A percentile compares a stretch with the other conserved stretches of the same genome.
Conservation (phyloP, 2,113 vertebrate species). For the Callospermophilus lateralis region DNA sequence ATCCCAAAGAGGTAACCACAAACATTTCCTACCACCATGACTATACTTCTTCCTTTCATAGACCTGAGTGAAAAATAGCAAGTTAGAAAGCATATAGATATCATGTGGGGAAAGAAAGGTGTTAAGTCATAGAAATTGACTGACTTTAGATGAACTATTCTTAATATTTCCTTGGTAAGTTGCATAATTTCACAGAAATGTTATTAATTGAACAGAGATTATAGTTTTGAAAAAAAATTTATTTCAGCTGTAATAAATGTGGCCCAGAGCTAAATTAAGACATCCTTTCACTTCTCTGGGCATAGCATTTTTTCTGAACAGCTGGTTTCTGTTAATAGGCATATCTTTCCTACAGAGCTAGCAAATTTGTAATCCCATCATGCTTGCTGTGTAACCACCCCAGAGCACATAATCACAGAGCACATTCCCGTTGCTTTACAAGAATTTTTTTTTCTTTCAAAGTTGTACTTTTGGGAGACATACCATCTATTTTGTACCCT, state of each 20-base stretch:
- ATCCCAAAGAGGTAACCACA: background rate
- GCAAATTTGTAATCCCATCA: constrained; percentile 78
- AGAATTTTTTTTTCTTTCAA: constrained; percentile 31
- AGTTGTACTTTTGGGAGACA: constrained; percentile 69
- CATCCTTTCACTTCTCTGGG: constrained; percentile 77
- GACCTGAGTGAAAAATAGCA: constrained; percentile 25
- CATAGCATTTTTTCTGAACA: constrained; percentile 74
- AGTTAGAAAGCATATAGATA: background rate
- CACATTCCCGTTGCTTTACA: constrained; percentile 58
- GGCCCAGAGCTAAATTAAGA: constrained; percentile 83
- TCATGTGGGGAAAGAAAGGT: background rate
- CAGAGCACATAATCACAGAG: constrained; percentile 73
- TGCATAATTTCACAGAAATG: constrained; percentile 39
- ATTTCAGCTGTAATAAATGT: constrained; percentile 71
- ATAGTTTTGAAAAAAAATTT: constrained; percentile 52
- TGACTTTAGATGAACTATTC: constrained; percentile 52
- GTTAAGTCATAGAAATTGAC: constrained; percentile 37
- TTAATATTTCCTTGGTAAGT: constrained; percentile 56
- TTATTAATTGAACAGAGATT: constrained; percentile 73
- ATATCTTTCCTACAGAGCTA: constrained; percentile 69
- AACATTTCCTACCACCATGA: background rate
- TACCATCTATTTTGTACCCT: constrained; percentile 53
- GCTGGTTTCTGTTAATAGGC: constrained; percentile 81
- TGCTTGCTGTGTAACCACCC: constrained; percentile 45
- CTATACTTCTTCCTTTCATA: background rate